Conservation (phyloP, 1,140 invertebrate genomes). For the Drosophila prosaltans region DNA sequence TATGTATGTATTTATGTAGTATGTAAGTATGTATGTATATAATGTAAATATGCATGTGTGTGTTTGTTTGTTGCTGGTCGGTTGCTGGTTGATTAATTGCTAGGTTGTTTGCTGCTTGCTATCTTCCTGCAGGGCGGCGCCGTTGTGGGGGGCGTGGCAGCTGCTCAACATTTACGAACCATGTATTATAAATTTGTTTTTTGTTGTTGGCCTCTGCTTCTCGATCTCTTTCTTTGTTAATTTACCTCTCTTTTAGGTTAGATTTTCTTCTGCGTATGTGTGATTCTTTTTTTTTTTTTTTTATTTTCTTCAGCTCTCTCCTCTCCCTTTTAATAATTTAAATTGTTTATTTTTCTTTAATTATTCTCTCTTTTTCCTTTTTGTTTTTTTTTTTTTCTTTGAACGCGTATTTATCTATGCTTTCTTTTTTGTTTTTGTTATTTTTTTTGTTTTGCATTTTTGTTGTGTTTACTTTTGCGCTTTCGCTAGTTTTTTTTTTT, state of each 20-base stretch:
- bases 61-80: slow-evolving; percentile 40
- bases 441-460: slow-evolving; percentile 20
- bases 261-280: neutral
- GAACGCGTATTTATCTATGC: slow-evolving; percentile 30
- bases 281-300: neutral
- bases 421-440: slow-evolving; percentile 19
- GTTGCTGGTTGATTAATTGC: slow-evolving; percentile 12
- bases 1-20: slow-evolving; percentile 49
- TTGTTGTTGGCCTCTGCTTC: slow-evolving; percentile 6
- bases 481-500: slow-evolving; percentile 21
- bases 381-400: slow-evolving; percentile 27
- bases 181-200: neutral
- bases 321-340: slow-evolving; percentile 17
- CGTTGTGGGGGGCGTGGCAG: neutral
- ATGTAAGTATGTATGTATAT: slow-evolving; percentile 51
- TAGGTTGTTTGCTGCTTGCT: neutral
- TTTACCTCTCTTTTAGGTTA: neutral
- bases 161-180: slow-evolving; percentile 5
- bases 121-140: neutral
- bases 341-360: slow-evolving; percentile 3
- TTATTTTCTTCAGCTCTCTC: neutral
- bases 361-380: slow-evolving; percentile 11
- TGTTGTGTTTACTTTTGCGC: slow-evolving; percentile 17
- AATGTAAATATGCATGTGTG: slow-evolving; percentile 35
- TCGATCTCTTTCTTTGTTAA: neutral